Evolutionary conservation across 2,113 vertebrate genomes (phyloP), one percentile per base, ranked within the genome.

Genomic region (Maccullochella peelii): DNA sequence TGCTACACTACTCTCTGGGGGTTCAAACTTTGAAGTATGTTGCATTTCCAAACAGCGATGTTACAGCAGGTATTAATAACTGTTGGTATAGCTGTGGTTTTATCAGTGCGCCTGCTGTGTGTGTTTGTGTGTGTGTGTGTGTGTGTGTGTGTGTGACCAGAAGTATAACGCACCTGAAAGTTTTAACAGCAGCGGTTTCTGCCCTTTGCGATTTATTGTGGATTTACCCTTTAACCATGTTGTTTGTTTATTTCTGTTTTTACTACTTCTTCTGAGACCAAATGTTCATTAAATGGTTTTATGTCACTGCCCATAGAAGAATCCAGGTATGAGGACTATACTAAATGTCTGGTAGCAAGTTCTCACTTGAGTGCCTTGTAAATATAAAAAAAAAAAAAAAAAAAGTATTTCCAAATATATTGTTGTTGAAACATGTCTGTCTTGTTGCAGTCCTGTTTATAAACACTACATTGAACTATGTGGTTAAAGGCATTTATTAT

Each of bases 261-360:
- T 90, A 87, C 72, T 88, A 77, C 72, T 72, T 68, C 71, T 58
- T 75, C 58, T 20, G 73, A 91, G 87, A 94, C 91, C 88, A 94
- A 94, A 94, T 92, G 88, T 88, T 79, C 89, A 84, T 93, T 54
- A 91, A 88, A 92, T 86, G 86, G 47, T 88, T 79, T 84, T 67
- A 80, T 69, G 42, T 86, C 77, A 85, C 77, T 88, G 80, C 62
- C 80, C 83, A 14, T 68, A 63, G 67, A 82, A 23, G 68, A 79
- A 84, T 89, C 69, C 77, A 87, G 84, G 85, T 82, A 55, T 85
- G 68, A 90, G 90, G 70, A 88, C 85, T 52, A 12, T 40, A 58
- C 49, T 77, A 72, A 71, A 65, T 8, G 57, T 80, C 23, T 84
- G 50, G 66, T 66, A 70, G 71, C 33, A 38, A 21, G 68, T 80